Conservation (phyloP, 1,140 invertebrate genomes). For the Brachionus rotundiformis region DNA sequence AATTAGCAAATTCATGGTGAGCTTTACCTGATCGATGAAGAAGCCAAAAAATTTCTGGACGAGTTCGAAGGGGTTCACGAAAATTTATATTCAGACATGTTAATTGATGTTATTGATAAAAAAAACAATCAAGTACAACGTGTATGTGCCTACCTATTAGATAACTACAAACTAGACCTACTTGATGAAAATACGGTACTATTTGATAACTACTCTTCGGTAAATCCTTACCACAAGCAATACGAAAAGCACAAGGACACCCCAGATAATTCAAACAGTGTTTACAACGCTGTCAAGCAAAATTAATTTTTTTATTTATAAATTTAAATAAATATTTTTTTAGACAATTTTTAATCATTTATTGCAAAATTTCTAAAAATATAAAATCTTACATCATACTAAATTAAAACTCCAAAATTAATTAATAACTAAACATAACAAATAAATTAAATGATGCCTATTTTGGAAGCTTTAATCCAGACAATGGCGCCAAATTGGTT, state of each 20-base stretch:
- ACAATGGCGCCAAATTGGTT: constrained; percentile 37
- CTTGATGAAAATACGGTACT: not conserved
- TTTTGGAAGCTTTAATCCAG: constrained; percentile 36
- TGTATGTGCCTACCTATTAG: constrained; percentile 3
- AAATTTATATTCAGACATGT: constrained; percentile 25
- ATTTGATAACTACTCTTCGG: constrained; percentile 25
- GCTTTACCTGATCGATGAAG: constrained; percentile 30
- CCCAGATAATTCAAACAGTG: not conserved
- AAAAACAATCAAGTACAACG: constrained; percentile 17
- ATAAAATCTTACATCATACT: constrained; percentile 12
- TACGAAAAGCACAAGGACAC: constrained; percentile 7
- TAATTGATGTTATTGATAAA: constrained; percentile 45
- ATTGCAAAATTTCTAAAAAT: not conserved
- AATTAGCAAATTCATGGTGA: constrained; percentile 24
- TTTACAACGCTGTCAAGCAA: constrained; percentile 8
- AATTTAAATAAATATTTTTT: constrained; percentile 1
- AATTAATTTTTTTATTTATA: not conserved
- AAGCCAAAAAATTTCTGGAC: constrained; percentile 35
- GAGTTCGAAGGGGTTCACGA: constrained; percentile 42
- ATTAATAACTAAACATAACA: constrained; percentile 1
- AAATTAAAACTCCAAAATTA: not conserved
- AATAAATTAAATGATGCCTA: constrained; percentile 37
- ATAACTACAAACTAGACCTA: constrained; percentile 27
- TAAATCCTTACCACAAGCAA: not conserved
- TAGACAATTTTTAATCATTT: not conserved